Evolutionary conservation across 2,888 invertebrate genomes (phyloP).

Genomic region (Erebia epiphron): DNA sequence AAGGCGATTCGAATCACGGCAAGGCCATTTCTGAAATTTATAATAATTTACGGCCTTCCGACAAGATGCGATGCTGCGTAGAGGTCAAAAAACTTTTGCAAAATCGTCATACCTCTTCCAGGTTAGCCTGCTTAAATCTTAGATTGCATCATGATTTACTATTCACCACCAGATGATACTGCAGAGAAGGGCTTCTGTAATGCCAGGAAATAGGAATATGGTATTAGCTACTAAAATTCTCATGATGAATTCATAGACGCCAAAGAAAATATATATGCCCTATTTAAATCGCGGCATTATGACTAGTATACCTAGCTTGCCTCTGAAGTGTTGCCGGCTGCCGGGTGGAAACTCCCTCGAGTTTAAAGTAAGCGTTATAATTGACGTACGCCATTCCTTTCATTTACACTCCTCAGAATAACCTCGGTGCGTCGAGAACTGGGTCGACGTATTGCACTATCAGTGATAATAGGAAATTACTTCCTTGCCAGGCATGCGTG

Average conservation of each 20-base stretch:
- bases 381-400: constrained; percentile 26
- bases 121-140: too few relatives aligned
- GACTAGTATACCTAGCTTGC: background rate
- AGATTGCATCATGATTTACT: too few relatives aligned
- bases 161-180: too few relatives aligned
- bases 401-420: constrained; percentile 20
- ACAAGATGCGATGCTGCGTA: too few relatives aligned
- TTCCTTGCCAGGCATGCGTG: background rate
- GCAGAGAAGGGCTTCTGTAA: too few relatives aligned
- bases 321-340: constrained; percentile 12
- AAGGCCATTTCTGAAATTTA: too few relatives aligned
- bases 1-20: too few relatives aligned
- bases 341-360: constrained; percentile 5
- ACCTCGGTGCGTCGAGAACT: constrained; percentile 23
- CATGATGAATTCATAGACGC: background rate
- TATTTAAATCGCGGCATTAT: background rate
- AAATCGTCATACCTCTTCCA: too few relatives aligned
- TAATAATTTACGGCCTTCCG: too few relatives aligned
- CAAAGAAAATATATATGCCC: constrained; percentile 3
- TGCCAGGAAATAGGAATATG: background rate
- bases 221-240: background rate
- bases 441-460: constrained; percentile 24
- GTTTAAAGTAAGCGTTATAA: constrained; percentile 21
- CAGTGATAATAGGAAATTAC: constrained; percentile 2
- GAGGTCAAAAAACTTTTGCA: too few relatives aligned